These are phyloP conservation scores for Ceratina australensis DNA, from an alignment of 1,140 invertebrate species.

Conservation along the genomic window DNA sequence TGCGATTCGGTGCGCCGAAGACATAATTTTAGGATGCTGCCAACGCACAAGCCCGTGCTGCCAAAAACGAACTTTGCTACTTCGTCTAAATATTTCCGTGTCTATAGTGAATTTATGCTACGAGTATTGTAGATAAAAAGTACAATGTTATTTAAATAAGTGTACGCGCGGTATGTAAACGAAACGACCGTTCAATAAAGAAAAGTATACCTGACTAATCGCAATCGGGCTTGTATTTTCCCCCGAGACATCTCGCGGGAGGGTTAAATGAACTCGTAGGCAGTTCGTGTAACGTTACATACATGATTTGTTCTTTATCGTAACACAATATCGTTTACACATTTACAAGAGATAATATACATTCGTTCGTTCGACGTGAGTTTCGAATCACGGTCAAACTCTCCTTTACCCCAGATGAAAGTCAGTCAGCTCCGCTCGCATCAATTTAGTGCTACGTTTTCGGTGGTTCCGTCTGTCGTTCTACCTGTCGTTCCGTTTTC, in stretches of 20 bases:
- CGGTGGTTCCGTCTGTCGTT: conserved; percentile 54
- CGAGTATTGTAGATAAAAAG: conserved; percentile 65
- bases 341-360: conserved; percentile 48
- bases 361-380: neutral
- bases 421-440: neutral
- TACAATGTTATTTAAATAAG: conserved; percentile 66
- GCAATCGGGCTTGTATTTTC: neutral
- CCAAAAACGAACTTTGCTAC: conserved; percentile 57
- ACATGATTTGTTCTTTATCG: conserved; percentile 21
- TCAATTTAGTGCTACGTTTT: conserved; percentile 55
- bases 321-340: conserved; percentile 33
- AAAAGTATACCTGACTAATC: conserved; percentile 34
- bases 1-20: conserved; percentile 10
- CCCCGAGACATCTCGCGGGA: neutral
- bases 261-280: neutral
- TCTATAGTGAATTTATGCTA: conserved; percentile 12
- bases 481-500: conserved; percentile 50
- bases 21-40: conserved; percentile 24
- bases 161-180: conserved; percentile 51
- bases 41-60: conserved; percentile 63
- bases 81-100: no score
- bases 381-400: neutral
- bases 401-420: neutral
- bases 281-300: neutral
- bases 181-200: conserved; percentile 60